These are phyloP conservation scores for Amblyornis subalaris DNA, from an alignment of 2,113 vertebrate genomes.

Conservation along the genomic window DNA sequence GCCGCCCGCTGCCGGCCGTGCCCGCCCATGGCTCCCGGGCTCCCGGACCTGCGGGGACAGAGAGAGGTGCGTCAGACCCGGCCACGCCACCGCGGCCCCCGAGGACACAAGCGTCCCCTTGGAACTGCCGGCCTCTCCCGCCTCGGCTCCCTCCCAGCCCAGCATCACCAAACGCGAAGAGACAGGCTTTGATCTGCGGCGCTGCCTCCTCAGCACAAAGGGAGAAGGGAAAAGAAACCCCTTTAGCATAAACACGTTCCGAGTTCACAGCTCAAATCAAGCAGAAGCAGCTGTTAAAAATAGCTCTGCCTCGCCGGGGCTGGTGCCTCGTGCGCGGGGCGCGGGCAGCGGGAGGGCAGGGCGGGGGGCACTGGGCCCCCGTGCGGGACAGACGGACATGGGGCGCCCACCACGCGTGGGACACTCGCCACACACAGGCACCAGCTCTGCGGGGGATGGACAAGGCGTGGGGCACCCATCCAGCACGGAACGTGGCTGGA, in stretches of 20 bases:
- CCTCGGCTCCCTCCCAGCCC: background rate
- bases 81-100: background rate
- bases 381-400: accelerated
- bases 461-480: background rate
- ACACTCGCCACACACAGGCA: background rate
- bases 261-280: slow-evolving; percentile 52
- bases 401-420: background rate
- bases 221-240: slow-evolving; percentile 32
- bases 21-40: background rate
- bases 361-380: background rate
- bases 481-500: background rate
- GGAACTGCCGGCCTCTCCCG: background rate
- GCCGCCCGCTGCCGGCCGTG: background rate
- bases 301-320: slow-evolving; percentile 19
- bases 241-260: slow-evolving; percentile 49
- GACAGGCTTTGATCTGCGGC: slow-evolving; percentile 32
- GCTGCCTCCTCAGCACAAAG: slow-evolving; percentile 42
- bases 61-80: background rate
- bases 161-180: background rate
- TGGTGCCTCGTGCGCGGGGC: background rate
- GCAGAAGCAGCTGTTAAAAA: slow-evolving; percentile 56
- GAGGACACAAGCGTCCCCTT: background rate
- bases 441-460: accelerated
- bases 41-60: background rate
- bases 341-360: background rate